Conservation (phyloP, 2,888 invertebrate genomes). For the Hedya salicella region DNA sequence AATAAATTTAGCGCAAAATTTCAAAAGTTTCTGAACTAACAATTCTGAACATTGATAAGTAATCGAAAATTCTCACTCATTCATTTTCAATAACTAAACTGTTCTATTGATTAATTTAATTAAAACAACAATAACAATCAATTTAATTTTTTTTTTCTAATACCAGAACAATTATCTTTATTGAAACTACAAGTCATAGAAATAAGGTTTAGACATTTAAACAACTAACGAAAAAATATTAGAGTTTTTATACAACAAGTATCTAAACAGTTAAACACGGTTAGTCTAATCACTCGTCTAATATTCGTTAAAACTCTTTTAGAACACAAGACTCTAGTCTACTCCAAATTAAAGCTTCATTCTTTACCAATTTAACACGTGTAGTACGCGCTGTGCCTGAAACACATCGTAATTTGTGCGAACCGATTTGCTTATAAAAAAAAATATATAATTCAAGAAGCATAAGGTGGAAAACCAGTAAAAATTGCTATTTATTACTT, state of each 20-base stretch:
- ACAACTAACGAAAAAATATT: conserved; percentile 33
- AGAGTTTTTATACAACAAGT: conserved; percentile 41
- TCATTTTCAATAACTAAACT: conserved; percentile 16
- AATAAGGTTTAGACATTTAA: conserved; percentile 29
- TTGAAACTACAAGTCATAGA: conserved; percentile 17
- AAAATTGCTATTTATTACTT: no score
- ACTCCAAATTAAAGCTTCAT: conserved; percentile 84
- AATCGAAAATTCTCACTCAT: conserved; percentile 25
- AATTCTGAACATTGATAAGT: conserved; percentile 20
- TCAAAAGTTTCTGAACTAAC: conserved; percentile 16
- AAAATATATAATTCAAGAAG: no score
- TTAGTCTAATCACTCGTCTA: conserved; percentile 57
- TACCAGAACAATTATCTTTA: conserved; percentile 7
- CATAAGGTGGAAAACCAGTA: no score
- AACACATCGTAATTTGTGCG: conserved; percentile 72
- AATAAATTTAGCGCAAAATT: conserved; percentile 18
- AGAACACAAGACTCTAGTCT: conserved; percentile 79
- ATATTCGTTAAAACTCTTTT: conserved; percentile 64
- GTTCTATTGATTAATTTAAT: conserved; percentile 8
- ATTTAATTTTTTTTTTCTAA: conserved; percentile 13
- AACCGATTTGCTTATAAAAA: conserved; percentile 5
- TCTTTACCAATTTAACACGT: conserved; percentile 77
- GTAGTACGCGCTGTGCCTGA: conserved; percentile 60
- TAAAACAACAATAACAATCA: conserved; percentile 7
- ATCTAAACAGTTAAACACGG: conserved; percentile 46